Base-by-base conservation (phyloP, 1,140 invertebrate genomes). In the Lasioglossum baleicum region DNA sequence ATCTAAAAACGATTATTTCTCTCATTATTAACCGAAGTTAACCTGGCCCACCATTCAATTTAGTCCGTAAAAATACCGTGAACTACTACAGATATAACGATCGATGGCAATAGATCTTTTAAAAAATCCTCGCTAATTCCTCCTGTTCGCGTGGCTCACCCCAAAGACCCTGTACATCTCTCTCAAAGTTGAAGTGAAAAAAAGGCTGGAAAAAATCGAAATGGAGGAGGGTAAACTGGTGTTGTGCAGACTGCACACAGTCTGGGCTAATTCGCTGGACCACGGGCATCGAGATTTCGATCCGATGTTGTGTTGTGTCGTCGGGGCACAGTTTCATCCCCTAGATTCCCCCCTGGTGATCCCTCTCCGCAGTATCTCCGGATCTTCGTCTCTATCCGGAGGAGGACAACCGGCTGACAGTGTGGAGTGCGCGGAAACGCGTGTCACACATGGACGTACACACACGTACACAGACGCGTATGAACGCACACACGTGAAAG, bases 391-490 rank as follows among this genome's bases (percentile, higher is more conserved):
- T 78, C 73, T 74, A 75, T 80, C 75, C 82, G 40, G 31, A 68
- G 26, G 51, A 83, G 80, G 84, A 87, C 86, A 85, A 75, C 80
- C 65, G 77, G 76, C 71, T 76, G 83, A 87, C 83, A 85, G 79
- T 60, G 73, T 83, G 75, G 76, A 83, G 85, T 74, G 53, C 63
- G 73, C 20, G 17, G 1, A 8, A 7, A 69, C 42, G 60, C 65
- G 40, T 35, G 51, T 35, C 67, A 53, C 67, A 53, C 26, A 51
- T 42, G 26, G n/a, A 40, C 53, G 20, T 44, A 65, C 22, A 20
- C 44, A 58, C 22, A 22, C 22, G 48, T 42, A n/a, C 69, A 72
- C 73, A 40, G 60, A 73, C 58, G 15, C 63, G 44, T 53, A 56
- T 56, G 15, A 51, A 61, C 22, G 26, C n/a, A 40, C 1, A 48